Conservation (phyloP, 1,140 invertebrate species). For the Magallana ariakensis region DNA sequence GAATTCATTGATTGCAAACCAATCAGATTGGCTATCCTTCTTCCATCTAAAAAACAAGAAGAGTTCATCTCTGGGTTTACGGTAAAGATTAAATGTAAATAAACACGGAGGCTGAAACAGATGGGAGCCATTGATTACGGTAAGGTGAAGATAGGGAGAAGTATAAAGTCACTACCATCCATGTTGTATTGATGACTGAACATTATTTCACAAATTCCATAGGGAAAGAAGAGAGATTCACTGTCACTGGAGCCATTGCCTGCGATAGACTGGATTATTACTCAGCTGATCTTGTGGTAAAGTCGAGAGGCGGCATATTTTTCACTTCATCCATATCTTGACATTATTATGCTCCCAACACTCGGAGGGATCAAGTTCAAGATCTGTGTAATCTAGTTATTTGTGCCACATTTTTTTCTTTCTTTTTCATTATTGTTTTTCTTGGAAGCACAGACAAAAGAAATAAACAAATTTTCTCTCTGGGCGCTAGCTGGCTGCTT, state of each 20-base stretch:
- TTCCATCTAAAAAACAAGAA: background rate
- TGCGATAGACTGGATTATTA: background rate
- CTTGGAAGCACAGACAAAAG: background rate
- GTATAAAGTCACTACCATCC: background rate
- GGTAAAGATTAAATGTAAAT: conserved; percentile 3
- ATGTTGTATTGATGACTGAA: conserved; percentile 2
- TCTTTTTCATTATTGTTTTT: background rate
- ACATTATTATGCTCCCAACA: background rate
- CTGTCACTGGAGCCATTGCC: background rate
- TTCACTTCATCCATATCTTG: background rate
- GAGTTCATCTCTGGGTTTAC: conserved; percentile 21
- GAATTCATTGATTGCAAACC: background rate
- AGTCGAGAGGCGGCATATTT: background rate
- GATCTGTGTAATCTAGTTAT: conserved; percentile 1
- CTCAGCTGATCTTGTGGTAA: background rate
- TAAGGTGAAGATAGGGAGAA: conserved; percentile 24
- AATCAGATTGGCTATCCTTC: conserved; percentile 7
- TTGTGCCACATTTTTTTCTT: background rate
- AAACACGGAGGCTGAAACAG: background rate
- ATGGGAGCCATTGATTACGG: conserved; percentile 16
- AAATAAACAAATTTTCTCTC: background rate
- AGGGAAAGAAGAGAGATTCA: background rate
- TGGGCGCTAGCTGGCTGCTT: background rate
- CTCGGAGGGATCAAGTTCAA: conserved; percentile 1
- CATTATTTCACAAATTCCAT: conserved; percentile 20